These are phyloP conservation scores for Ibidorhyncha struthersii DNA, from an alignment of 2,113 vertebrate genomes.

Conservation along the genomic window DNA sequence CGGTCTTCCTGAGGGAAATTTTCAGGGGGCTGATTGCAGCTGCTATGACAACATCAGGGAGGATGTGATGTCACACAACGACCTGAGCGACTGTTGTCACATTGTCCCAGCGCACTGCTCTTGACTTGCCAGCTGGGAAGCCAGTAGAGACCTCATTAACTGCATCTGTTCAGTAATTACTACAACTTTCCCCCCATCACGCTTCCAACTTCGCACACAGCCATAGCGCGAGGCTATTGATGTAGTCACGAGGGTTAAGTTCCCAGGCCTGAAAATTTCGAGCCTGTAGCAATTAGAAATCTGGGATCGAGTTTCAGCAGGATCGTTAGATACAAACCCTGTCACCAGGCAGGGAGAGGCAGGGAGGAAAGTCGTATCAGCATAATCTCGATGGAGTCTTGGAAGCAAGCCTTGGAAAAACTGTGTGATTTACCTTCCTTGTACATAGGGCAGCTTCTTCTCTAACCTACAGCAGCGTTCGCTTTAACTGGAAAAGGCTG, in stretches of 20 bases:
- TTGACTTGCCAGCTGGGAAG: slow-evolving; percentile 49
- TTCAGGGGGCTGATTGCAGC: slow-evolving; percentile 65
- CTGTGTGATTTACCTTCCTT: background rate
- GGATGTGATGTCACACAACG: slow-evolving; percentile 68
- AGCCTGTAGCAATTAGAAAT: background rate
- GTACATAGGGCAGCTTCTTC: background rate
- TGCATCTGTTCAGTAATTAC: slow-evolving; percentile 73
- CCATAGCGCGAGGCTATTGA: background rate
- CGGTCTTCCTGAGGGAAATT: slow-evolving; percentile 28
- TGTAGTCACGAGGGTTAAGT: background rate
- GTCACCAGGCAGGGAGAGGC: background rate
- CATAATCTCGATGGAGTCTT: background rate
- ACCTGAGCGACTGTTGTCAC: slow-evolving; percentile 43
- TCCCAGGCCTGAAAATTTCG: background rate
- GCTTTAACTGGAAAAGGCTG: background rate
- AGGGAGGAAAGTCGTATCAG: background rate
- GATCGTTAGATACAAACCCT: background rate
- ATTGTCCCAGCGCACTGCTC: slow-evolving; percentile 11
- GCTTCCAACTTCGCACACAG: slow-evolving; percentile 18
- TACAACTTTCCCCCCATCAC: slow-evolving; percentile 47
- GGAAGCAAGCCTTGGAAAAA: background rate
- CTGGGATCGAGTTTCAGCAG: background rate
- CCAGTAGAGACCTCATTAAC: slow-evolving; percentile 77
- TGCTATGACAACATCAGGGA: slow-evolving; percentile 76
- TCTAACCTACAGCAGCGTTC: background rate